phyloP scores from a whole-genome alignment of 2,797 vertebrate genomes.

The Poecilia picta region DNA sequence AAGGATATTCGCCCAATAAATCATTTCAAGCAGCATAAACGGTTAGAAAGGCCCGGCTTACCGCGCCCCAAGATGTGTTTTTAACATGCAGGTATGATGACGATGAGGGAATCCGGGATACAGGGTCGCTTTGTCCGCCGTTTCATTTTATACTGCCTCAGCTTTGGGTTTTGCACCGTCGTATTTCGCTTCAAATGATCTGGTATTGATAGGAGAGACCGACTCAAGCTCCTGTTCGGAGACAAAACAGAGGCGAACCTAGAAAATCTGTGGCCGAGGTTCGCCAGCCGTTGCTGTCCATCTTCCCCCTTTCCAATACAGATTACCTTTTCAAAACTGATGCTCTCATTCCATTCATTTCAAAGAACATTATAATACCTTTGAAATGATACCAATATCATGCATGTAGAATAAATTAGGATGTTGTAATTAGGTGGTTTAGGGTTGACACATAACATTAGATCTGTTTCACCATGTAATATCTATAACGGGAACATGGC shows the following conservation, averaged over 20 bases:
- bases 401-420: too few relatives aligned
- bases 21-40: accelerated
- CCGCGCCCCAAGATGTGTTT: conserved; percentile 49
- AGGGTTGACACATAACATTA: too few relatives aligned
- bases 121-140: accelerated
- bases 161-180: not conserved
- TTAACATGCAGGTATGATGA: conserved; percentile 55
- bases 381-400: not conserved
- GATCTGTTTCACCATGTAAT: too few relatives aligned
- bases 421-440: too few relatives aligned
- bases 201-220: not conserved
- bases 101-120: not conserved
- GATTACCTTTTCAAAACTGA: not conserved
- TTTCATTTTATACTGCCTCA: not conserved
- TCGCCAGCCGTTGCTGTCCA: not conserved
- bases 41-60: not conserved
- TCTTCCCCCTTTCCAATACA: not conserved
- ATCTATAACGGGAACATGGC: too few relatives aligned
- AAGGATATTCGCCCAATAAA: accelerated
- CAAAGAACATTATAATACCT: not conserved
- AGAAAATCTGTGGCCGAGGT: not conserved
- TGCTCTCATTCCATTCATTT: not conserved
- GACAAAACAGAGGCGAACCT: conserved; percentile 7
- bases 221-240: not conserved
- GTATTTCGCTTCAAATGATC: not conserved